Evolutionary conservation across 2,113 vertebrate species (phyloP).

Genomic region (Elanoides forficatus): DNA sequence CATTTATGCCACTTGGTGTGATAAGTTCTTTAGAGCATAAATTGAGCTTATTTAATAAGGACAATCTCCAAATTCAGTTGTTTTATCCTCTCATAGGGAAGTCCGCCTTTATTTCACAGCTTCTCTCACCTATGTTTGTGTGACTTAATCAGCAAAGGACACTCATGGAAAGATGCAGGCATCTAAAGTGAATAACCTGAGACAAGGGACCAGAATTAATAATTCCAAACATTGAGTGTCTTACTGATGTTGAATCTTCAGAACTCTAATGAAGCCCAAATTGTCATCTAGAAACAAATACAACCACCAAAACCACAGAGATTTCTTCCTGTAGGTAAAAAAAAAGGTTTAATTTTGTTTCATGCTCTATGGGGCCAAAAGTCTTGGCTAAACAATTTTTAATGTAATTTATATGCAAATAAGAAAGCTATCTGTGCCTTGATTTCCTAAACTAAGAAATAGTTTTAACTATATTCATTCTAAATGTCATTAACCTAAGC

Average conservation of each 20-base stretch:
- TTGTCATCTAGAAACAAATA: background rate
- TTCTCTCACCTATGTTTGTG: background rate
- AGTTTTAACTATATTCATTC: background rate
- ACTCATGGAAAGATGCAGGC: background rate
- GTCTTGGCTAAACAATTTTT: background rate
- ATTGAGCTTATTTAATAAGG: background rate
- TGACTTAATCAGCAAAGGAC: background rate
- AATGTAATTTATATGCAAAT: conserved; percentile 31
- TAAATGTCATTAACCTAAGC: background rate
- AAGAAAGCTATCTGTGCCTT: background rate
- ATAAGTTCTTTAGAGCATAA: background rate
- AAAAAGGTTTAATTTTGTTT: background rate
- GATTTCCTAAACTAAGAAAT: background rate
- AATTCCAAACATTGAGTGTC: background rate
- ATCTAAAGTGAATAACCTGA: background rate
- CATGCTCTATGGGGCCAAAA: background rate
- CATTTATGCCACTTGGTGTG: background rate
- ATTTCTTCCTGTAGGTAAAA: background rate
- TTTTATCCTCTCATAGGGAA: background rate
- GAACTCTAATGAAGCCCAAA: background rate
- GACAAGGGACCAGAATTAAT: background rate
- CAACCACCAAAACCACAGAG: background rate
- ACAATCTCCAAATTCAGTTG: background rate
- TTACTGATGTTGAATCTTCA: background rate
- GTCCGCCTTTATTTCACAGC: background rate